Conservation (phyloP, 2,113 vertebrate species). For the Melanerpes formicivorus region DNA sequence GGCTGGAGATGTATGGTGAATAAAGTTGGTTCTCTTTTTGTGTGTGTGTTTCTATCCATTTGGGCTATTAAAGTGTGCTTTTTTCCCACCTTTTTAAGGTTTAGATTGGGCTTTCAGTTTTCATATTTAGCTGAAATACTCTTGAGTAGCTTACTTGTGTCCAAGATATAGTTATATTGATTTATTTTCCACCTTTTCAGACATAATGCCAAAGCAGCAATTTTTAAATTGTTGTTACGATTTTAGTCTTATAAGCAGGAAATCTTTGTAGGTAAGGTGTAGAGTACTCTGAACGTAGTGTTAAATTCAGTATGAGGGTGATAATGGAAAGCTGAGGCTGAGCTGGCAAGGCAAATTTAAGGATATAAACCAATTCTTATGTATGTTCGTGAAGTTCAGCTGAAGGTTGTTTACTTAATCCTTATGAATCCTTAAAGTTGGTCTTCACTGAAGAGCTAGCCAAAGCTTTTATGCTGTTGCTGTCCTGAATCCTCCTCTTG, state of each 20-base stretch:
- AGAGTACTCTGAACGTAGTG: background rate
- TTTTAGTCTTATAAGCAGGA: background rate
- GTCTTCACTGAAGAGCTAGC: background rate
- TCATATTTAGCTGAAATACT: constrained; percentile 33
- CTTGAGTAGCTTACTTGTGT: background rate
- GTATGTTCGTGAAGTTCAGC: background rate
- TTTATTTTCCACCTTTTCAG: constrained; percentile 11
- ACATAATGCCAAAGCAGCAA: background rate
- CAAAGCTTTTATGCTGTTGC: background rate
- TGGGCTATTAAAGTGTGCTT: constrained; percentile 5
- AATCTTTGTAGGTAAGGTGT: background rate
- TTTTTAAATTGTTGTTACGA: background rate
- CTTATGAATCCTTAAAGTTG: background rate
- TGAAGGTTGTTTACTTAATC: background rate
- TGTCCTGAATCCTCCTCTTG: background rate
- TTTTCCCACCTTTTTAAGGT: constrained; percentile 54
- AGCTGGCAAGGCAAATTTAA: background rate
- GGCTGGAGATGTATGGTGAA: constrained; percentile 55
- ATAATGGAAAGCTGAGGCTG: background rate
- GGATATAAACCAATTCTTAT: background rate
- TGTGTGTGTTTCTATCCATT: background rate
- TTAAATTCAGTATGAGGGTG: background rate
- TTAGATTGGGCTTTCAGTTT: constrained; percentile 19
- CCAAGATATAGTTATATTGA: constrained; percentile 5
- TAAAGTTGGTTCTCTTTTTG: constrained; percentile 61